Conservation (phyloP, 2,797 vertebrate species). For the Dryobates pubescens region DNA sequence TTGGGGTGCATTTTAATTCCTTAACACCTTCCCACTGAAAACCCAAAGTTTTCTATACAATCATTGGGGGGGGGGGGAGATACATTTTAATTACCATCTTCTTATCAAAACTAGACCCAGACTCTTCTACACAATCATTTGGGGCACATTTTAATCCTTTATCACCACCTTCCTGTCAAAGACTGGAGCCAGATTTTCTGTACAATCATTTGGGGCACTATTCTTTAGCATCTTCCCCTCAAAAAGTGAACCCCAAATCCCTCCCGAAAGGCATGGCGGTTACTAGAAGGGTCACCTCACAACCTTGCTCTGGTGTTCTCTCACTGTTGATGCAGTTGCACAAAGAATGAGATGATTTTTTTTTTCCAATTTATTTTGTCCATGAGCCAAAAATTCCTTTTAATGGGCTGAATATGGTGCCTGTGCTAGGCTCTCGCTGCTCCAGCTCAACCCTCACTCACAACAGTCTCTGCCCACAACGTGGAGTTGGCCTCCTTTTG, state of each 20-base stretch:
- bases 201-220: too few species aligned
- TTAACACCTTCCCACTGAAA: too few species aligned
- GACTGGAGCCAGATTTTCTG: neutral
- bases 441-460: slow-evolving; percentile 14
- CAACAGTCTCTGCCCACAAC: slow-evolving; percentile 9
- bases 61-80: neutral
- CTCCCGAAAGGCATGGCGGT: rapidly evolving
- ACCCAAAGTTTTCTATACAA: neutral
- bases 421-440: neutral
- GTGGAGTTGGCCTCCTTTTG: slow-evolving; percentile 36
- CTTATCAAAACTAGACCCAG: neutral
- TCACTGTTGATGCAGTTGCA: neutral
- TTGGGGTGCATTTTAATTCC: neutral
- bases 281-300: neutral
- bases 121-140: neutral
- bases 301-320: neutral
- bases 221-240: neutral
- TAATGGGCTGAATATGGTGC: slow-evolving; percentile 27
- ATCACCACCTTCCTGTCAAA: too few species aligned
- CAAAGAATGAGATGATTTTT: slow-evolving; percentile 33
- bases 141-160: neutral
- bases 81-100: neutral
- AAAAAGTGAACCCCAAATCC: neutral
- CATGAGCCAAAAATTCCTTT: slow-evolving; percentile 45
- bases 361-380: slow-evolving; percentile 52